phyloP scores from a whole-genome alignment of 2,888 invertebrate species.

The Amblyjoppa proteus region DNA sequence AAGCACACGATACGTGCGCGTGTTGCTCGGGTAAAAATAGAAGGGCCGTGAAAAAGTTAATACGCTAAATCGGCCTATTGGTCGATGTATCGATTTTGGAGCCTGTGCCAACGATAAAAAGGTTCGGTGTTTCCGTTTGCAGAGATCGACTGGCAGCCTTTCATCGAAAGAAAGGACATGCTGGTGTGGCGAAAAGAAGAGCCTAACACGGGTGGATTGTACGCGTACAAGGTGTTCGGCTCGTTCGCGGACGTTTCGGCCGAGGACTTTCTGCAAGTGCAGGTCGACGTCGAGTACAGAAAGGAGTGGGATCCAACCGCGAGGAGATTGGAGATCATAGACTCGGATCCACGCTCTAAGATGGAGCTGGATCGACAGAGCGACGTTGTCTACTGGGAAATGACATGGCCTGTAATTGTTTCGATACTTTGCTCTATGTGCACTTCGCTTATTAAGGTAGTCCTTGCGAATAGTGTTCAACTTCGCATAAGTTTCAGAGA shows the following conservation, averaged over 20 bases:
- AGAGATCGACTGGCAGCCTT: constrained; percentile 90
- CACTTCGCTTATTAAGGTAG: background rate
- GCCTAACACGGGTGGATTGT: constrained; percentile 88
- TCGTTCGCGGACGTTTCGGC: constrained; percentile 92
- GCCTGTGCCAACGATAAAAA: background rate
- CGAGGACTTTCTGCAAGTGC: constrained; percentile 92
- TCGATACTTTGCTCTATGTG: background rate
- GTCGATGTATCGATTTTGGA: background rate
- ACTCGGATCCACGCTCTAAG: constrained; percentile 87
- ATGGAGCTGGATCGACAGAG: constrained; percentile 86
- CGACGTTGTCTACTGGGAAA: constrained; percentile 95
- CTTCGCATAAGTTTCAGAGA: too few species aligned
- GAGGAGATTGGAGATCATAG: constrained; percentile 90
- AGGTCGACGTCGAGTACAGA: constrained; percentile 92
- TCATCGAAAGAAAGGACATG: constrained; percentile 92
- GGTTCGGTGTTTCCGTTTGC: constrained; percentile 43
- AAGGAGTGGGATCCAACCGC: constrained; percentile 93
- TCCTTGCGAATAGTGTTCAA: too few species aligned
- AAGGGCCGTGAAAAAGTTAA: constrained; percentile 8
- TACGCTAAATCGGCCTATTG: background rate
- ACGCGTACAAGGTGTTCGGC: constrained; percentile 95
- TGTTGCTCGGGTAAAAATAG: constrained; percentile 50
- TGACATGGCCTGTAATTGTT: constrained; percentile 91
- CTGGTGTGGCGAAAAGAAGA: constrained; percentile 92
- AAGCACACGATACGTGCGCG: background rate